Base-by-base conservation (phyloP, 1,140 invertebrate genomes). In the Orius insidiosus region DNA sequence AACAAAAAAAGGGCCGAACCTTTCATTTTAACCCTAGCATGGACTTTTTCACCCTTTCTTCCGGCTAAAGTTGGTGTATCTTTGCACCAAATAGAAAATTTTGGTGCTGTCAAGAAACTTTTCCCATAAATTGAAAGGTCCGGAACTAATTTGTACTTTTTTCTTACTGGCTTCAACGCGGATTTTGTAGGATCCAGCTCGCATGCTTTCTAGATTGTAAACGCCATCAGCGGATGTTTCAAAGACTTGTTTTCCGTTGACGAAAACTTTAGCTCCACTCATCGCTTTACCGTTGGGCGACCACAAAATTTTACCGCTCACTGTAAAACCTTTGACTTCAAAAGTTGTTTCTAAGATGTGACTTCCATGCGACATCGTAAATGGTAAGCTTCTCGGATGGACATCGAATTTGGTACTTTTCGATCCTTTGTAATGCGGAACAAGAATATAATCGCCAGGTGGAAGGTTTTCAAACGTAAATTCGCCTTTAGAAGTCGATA, bases 281-380 rank as follows among this genome's bases (percentile, higher is more conserved):
- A 94, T 55, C 1, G 80, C 78, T 32, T 63, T 62, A 0, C 79
- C 80, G 38, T 71, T 68, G 1, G 60, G 48, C 0, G 69, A 62
- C 32, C 68, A 65, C 24, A 78, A 55, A 1, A 93, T 76, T 44
- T 68, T 62, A 0, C 90, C 89, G 49, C 68, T 67, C 10, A 92
- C 73, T 38, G 78, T 87, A 58, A 94, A 95, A 1, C 89, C 89
- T 48, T 80, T 80, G 15, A 89, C 76, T 72, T 83, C 57, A 48
- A 67, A 68, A n/a, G n/a, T n/a, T n/a, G n/a, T n/a, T n/a, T n/a
- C n/a, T n/a, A n/a, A n/a, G n/a, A n/a, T n/a, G n/a, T n/a, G n/a
- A n/a, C n/a, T n/a, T n/a, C n/a, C n/a, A n/a, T n/a, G n/a, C n/a
- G n/a, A n/a, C n/a, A n/a, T n/a, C n/a, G n/a, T n/a, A n/a, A n/a